Conservation (phyloP, 2,797 vertebrate species). For the Diplodus puntazzo region DNA sequence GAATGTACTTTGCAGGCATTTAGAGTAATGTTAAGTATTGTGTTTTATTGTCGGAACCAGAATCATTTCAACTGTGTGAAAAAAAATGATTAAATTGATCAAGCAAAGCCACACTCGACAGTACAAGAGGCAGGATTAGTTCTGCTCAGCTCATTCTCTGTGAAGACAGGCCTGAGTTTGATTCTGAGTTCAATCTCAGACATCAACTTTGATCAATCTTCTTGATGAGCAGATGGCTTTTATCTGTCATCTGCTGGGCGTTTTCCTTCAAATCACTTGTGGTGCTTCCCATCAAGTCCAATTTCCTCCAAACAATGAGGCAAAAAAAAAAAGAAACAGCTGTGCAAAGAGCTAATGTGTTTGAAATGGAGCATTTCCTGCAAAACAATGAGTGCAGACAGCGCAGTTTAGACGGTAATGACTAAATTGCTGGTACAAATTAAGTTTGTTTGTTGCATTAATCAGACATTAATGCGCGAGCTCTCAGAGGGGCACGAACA, state of each 20-base stretch:
- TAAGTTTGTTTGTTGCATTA: slow-evolving; percentile 56
- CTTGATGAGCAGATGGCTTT: slow-evolving; percentile 44
- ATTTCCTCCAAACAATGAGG: slow-evolving; percentile 52
- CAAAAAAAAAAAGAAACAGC: slow-evolving; percentile 32
- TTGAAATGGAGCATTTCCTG: slow-evolving; percentile 65
- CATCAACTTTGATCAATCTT: slow-evolving; percentile 49
- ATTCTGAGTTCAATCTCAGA: slow-evolving; percentile 41
- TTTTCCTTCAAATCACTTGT: slow-evolving; percentile 46
- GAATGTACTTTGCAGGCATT: neutral
- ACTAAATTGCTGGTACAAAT: slow-evolving; percentile 55
- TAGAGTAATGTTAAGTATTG: neutral
- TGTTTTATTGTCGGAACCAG: neutral
- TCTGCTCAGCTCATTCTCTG: slow-evolving; percentile 26
- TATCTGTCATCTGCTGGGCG: slow-evolving; percentile 22
- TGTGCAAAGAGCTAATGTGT: slow-evolving; percentile 64
- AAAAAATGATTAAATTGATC: slow-evolving; percentile 16
- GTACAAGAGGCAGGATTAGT: slow-evolving; percentile 20
- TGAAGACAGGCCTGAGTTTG: slow-evolving; percentile 10
- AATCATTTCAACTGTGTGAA: neutral
- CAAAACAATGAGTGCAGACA: slow-evolving; percentile 45
- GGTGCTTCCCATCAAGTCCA: slow-evolving; percentile 48
- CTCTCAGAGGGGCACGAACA: slow-evolving; percentile 30
- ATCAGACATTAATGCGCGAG: slow-evolving; percentile 62
- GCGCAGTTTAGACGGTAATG: slow-evolving; percentile 45
- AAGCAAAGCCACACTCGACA: slow-evolving; percentile 16